These are phyloP conservation scores for Axis porcinus DNA, from an alignment of 2,113 vertebrate genomes.

Conservation along the genomic window DNA sequence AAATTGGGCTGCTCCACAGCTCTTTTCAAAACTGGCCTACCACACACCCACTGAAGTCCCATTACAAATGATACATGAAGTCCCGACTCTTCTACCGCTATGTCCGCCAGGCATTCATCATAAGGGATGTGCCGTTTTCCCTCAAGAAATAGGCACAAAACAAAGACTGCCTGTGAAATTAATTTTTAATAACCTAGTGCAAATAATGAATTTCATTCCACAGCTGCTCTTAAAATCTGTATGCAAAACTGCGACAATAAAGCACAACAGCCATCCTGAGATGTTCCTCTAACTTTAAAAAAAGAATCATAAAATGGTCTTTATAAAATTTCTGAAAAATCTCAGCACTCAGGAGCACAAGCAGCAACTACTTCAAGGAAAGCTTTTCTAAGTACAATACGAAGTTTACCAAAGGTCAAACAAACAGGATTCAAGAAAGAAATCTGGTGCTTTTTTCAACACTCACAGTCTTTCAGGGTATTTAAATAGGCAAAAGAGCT, in stretches of 20 bases:
- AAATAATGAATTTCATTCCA: slow-evolving; percentile 5
- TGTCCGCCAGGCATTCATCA: not conserved
- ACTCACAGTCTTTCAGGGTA: slow-evolving; percentile 15
- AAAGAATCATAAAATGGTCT: slow-evolving; percentile 46
- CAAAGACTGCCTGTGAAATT: slow-evolving; percentile 49
- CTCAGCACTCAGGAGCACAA: slow-evolving; percentile 50
- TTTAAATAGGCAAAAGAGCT: slow-evolving; percentile 24
- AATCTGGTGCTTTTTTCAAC: not conserved
- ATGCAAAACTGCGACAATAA: not conserved
- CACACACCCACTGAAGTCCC: not conserved
- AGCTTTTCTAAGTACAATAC: slow-evolving; percentile 32
- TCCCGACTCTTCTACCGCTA: not conserved
- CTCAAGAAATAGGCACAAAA: not conserved
- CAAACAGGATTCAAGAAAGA: slow-evolving; percentile 8
- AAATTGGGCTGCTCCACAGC: not conserved
- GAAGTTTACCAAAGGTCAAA: slow-evolving; percentile 39
- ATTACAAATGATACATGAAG: not conserved
- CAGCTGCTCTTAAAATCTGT: slow-evolving; percentile 38
- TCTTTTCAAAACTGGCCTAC: not conserved
- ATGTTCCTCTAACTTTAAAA: not conserved
- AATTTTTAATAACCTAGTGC: slow-evolving; percentile 66
- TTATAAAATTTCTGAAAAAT: slow-evolving; percentile 66
- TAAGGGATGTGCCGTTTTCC: not conserved
- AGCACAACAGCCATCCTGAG: slow-evolving; percentile 10
- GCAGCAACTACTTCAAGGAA: slow-evolving; percentile 53